Percentiles rank a stretch among this genome's conserved stretches.
phyloP scores from a whole-genome alignment of 2,888 invertebrate species.

The Branchipolynoe longqiensis region DNA sequence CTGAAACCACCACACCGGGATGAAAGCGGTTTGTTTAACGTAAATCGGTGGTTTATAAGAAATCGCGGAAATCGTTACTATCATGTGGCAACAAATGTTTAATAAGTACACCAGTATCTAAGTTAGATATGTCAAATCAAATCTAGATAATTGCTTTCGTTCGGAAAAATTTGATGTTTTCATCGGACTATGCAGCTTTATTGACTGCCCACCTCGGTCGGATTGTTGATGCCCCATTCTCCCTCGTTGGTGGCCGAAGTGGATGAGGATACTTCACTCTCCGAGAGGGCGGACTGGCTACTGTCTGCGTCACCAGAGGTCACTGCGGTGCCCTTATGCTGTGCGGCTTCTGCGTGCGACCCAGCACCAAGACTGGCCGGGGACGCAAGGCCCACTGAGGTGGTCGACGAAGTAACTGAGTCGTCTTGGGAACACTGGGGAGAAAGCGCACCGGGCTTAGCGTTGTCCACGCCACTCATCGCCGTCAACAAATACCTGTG shows the following conservation, averaged over 20 bases:
- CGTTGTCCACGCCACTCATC: constrained; percentile 43
- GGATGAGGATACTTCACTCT: constrained; percentile 42
- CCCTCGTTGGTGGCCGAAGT: constrained; percentile 9
- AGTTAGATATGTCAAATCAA: too few relatives aligned
- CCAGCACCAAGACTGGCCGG: background rate
- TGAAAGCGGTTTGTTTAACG: too few relatives aligned
- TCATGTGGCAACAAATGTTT: too few relatives aligned
- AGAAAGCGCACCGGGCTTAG: constrained; percentile 19
- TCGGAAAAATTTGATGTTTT: too few relatives aligned
- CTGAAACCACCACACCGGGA: too few relatives aligned
- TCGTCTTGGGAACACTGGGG: constrained; percentile 43
- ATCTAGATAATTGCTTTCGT: too few relatives aligned
- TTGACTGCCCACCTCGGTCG: background rate
- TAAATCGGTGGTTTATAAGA: too few relatives aligned
- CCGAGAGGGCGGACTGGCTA: constrained; percentile 42
- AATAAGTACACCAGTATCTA: too few relatives aligned
- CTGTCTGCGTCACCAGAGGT: background rate
- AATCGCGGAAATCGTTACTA: too few relatives aligned
- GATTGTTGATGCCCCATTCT: constrained; percentile 15
- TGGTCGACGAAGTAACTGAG: constrained; percentile 37
- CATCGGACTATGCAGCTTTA: too few relatives aligned
- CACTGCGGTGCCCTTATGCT: background rate
- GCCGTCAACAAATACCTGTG: background rate
- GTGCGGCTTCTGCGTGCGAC: too few relatives aligned
- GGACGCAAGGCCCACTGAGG: background rate